Evolutionary conservation across 2,888 invertebrate genomes (phyloP).

Genomic region (Colletes collaris): DNA sequence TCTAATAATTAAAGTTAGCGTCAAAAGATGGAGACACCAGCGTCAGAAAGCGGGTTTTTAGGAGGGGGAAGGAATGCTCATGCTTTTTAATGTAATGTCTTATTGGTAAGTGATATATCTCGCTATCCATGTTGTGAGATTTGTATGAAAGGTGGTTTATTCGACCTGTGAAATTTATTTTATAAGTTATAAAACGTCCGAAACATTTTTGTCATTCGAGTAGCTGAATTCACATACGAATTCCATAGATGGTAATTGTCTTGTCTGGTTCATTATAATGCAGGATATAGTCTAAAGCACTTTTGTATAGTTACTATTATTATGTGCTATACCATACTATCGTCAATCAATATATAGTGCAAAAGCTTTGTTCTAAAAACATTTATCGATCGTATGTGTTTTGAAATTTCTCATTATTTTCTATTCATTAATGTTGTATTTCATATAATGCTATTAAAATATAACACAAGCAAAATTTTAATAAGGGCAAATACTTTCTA

Average conservation of each 20-base stretch:
- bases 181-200: background rate
- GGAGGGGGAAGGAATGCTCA: slow-evolving; percentile 54
- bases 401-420: background rate
- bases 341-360: slow-evolving; percentile 17
- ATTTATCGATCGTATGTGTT: background rate
- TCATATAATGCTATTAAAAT: background rate
- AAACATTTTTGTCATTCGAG: background rate
- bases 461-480: background rate
- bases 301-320: slow-evolving; percentile 28
- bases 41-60: slow-evolving; percentile 33
- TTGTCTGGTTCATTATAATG: slow-evolving; percentile 36
- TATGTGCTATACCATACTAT: slow-evolving; percentile 27
- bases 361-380: background rate
- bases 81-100: slow-evolving; percentile 54
- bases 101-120: slow-evolving; percentile 51
- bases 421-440: background rate
- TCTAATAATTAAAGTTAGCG: slow-evolving; percentile 23
- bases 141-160: slow-evolving; percentile 21
- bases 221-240: background rate
- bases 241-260: slow-evolving; percentile 52
- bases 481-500: background rate
- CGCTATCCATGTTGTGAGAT: slow-evolving; percentile 40
- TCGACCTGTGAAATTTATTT: background rate
- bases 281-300: slow-evolving; percentile 21
- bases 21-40: slow-evolving; percentile 56